Percentiles rank a stretch among this genome's conserved stretches.
Evolutionary conservation across 2,797 vertebrate species (phyloP).

Genomic region (Pseudochirops cupreus): DNA sequence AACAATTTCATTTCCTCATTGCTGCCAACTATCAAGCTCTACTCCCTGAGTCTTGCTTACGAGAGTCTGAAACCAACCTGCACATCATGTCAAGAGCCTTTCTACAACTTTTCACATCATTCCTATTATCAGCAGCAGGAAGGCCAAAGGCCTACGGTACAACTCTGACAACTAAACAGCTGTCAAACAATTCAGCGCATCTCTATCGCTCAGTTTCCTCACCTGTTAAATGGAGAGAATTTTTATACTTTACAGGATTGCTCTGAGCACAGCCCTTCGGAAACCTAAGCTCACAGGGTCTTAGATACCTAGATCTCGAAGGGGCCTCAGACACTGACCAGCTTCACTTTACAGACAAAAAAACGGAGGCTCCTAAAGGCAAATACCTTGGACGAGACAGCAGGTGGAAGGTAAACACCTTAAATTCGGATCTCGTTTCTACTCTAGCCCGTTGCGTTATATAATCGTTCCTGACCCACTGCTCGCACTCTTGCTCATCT

Average conservation of each 20-base stretch:
- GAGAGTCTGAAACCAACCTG: too few species aligned
- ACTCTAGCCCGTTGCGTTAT: neutral
- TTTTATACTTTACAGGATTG: neutral
- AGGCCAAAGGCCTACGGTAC: neutral
- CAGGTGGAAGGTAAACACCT: neutral
- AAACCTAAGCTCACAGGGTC: neutral
- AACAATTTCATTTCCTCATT: neutral
- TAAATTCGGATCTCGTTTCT: neutral
- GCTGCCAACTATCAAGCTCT: neutral
- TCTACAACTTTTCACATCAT: neutral
- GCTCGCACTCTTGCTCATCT: neutral
- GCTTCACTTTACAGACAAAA: neutral
- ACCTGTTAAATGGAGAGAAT: neutral
- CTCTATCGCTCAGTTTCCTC: neutral
- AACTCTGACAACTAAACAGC: neutral
- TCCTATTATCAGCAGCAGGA: neutral
- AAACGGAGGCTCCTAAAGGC: neutral
- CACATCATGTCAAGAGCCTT: too few species aligned
- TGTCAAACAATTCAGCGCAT: neutral
- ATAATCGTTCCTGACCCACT: neutral
- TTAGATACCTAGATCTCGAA: neutral
- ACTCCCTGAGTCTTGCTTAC: too few species aligned
- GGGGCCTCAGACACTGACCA: neutral
- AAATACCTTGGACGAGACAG: neutral
- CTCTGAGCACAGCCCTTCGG: neutral